Evolutionary conservation across 2,797 vertebrate genomes (phyloP).

Genomic region (Smutsia temminckii): DNA sequence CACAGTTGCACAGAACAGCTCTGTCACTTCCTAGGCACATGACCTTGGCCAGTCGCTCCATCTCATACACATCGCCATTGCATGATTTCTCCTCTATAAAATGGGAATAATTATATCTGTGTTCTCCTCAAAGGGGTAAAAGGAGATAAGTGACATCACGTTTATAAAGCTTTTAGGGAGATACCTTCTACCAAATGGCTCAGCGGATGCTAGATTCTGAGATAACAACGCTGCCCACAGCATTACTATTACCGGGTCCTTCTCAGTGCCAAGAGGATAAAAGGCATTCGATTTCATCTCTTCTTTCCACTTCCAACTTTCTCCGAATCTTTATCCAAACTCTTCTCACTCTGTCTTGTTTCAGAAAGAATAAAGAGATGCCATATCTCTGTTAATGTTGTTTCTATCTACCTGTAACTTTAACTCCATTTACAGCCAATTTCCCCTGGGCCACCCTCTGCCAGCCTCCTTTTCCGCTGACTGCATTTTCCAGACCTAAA

Average conservation of each 20-base stretch:
- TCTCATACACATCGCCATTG: not conserved
- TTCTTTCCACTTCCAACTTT: constrained; percentile 19
- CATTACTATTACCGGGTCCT: not conserved
- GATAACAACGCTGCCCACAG: not conserved
- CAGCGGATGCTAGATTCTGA: not conserved
- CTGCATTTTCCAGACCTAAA: not conserved
- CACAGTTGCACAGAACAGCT: not conserved
- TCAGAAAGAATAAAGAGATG: not conserved
- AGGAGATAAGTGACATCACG: not conserved
- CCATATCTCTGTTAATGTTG: not conserved
- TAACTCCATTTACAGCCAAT: not conserved
- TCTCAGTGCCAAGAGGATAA: not conserved
- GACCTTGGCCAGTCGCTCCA: not conserved
- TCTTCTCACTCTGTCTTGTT: not conserved
- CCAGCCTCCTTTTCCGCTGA: not conserved
- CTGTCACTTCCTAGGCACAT: not conserved
- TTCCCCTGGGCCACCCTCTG: not conserved
- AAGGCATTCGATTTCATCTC: not conserved
- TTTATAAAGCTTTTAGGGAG: not conserved
- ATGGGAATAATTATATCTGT: not conserved
- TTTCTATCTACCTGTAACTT: not conserved
- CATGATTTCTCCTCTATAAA: constrained; percentile 22
- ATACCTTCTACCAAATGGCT: not conserved
- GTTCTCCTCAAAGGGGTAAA: not conserved
- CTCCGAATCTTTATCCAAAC: not conserved